Base-by-base conservation (phyloP, 2,888 invertebrate species). In the Rhorus exstirpatorius region DNA sequence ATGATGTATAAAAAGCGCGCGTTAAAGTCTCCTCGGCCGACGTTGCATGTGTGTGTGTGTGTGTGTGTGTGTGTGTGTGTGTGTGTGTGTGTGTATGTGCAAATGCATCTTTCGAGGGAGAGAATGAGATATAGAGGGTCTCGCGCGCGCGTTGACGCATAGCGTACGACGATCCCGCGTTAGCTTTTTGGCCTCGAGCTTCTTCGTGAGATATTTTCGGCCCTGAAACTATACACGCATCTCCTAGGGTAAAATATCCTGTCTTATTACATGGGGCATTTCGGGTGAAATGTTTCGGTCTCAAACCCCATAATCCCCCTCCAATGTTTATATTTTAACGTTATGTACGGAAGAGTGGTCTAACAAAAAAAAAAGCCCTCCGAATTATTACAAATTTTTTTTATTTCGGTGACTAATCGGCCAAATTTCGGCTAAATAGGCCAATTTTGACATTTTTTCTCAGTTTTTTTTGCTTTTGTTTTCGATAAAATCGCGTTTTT, bases 151-250 rank as follows among this genome's bases (percentile, higher is more conserved):
- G 77, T 70, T 65, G 70, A 41, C 78, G 78, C 63, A n/a, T n/a
- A 76, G 58, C 55, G 78, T 31, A 74, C 81, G 77, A 81, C 81
- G 81, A 81, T 81, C 81, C 78, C 77, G 75, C 75, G 63, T 65
- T 60, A 65, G 63, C 65, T 81, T 63, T 72, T 75, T 81, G 72
- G 81, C 77, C 77, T 81, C 81, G 78, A 78, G 81, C 81, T 74
- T 81, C 65, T 63, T n/a, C 53, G 68, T 44, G 72, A 74, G 81
- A 79, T 82, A 82, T 82, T 82, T 82, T 82, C 82, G 79, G 82
- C 74, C 70, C 79, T 82, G 82, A 61, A 79, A 82, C 74, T 82
- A 63, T 31, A 74, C 51, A 41, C 61, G 74, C 79, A 58, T 78
- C 61, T 81, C 68, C 81, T 68, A 74, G 72, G 71, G 72, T 72